A percentile compares a stretch with the other conserved stretches of the same genome.
Conservation (phyloP, 2,113 vertebrate genomes). For the Piaya cayana region DNA sequence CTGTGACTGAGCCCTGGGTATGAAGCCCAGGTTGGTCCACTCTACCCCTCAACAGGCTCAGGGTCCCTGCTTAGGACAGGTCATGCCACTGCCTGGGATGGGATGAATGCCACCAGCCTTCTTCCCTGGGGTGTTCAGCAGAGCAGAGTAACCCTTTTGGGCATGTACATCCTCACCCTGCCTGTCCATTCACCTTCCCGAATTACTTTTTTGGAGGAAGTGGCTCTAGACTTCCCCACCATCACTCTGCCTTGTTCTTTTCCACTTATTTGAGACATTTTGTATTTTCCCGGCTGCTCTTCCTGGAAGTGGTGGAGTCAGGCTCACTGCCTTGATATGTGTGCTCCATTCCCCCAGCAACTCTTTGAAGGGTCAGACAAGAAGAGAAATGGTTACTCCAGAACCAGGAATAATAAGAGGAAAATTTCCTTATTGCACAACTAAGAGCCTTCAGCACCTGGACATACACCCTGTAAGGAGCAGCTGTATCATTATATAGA, state of each 20-base stretch:
- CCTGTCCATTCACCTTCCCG: background rate
- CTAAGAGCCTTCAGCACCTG: background rate
- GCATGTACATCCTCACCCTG: background rate
- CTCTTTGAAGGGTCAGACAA: background rate
- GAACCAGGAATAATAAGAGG: background rate
- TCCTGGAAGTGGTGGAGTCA: background rate
- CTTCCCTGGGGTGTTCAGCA: background rate
- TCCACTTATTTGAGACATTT: background rate
- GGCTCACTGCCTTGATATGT: background rate
- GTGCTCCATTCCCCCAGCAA: background rate
- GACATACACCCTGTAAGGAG: background rate
- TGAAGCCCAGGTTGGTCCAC: background rate
- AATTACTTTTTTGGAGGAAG: background rate
- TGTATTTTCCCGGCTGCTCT: background rate
- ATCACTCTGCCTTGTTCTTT: background rate
- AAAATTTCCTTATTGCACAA: background rate
- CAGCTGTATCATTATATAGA: background rate
- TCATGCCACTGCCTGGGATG: background rate
- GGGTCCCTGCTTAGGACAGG: background rate
- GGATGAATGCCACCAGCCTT: background rate
- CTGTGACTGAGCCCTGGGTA: background rate
- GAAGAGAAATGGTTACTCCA: background rate
- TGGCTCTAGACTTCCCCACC: background rate
- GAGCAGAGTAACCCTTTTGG: background rate
- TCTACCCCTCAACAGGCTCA: background rate